phyloP scores from a whole-genome alignment of 2,797 vertebrate species.

The Calcarius lapponicus region DNA sequence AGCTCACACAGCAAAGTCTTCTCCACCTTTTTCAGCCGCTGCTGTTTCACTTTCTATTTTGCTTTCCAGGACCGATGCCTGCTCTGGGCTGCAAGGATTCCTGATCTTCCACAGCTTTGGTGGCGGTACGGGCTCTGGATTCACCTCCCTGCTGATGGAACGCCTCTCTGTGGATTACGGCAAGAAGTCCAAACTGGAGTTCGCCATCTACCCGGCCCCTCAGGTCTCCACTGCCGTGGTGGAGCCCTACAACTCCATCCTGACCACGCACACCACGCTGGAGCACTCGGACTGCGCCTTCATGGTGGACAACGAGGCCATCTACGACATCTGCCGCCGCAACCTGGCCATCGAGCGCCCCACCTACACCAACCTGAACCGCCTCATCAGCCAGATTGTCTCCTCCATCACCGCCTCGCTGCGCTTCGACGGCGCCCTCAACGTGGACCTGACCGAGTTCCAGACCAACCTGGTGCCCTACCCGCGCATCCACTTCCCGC shows the following conservation, averaged over 20 bases:
- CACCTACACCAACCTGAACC: constrained; percentile 79
- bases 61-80: constrained; percentile 75
- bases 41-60: background rate
- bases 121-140: constrained; percentile 79
- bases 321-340: constrained; percentile 76
- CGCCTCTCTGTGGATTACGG: constrained; percentile 79
- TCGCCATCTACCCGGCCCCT: constrained; percentile 81
- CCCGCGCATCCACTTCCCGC: constrained; percentile 78
- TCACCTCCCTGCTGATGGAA: constrained; percentile 81
- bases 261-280: constrained; percentile 78
- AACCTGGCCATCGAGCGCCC: constrained; percentile 78
- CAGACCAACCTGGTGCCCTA: constrained; percentile 83
- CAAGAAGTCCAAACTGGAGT: constrained; percentile 81
- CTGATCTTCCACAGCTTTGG: constrained; percentile 83
- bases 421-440: constrained; percentile 77
- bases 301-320: constrained; percentile 83
- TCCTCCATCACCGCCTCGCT: constrained; percentile 80
- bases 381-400: constrained; percentile 79
- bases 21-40: background rate
- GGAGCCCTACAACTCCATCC: constrained; percentile 82
- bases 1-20: background rate
- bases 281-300: constrained; percentile 81
- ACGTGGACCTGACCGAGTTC: constrained; percentile 80
- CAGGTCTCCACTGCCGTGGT: constrained; percentile 81
- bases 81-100: constrained; percentile 80